A percentile compares a stretch with the other conserved stretches of the same genome.
phyloP scores from a whole-genome alignment of 2,113 vertebrate species.

The Grus americana region DNA sequence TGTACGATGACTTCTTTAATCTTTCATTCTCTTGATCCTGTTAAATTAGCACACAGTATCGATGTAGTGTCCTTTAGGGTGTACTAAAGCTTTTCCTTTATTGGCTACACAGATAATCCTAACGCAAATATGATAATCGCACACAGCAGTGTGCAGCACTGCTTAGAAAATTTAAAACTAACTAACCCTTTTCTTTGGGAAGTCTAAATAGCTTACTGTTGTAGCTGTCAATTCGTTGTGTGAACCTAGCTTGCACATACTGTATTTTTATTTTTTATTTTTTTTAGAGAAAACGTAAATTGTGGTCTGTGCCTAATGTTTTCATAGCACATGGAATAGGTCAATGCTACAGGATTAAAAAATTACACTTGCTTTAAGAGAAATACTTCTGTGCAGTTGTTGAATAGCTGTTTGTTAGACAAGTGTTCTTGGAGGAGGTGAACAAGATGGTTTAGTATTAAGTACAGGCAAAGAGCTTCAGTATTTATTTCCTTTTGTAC shows the following conservation, averaged over 20 bases:
- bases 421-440: slow-evolving; percentile 33
- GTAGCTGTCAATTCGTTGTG: slow-evolving; percentile 61
- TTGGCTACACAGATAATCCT: slow-evolving; percentile 36
- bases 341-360: slow-evolving; percentile 47
- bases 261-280: slow-evolving; percentile 23
- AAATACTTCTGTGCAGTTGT: slow-evolving; percentile 61
- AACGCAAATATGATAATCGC: background rate
- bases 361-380: slow-evolving; percentile 52
- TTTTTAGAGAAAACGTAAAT: slow-evolving; percentile 53
- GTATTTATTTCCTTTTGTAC: slow-evolving; percentile 63
- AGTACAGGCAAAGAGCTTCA: slow-evolving; percentile 28
- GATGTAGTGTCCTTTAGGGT: slow-evolving; percentile 4
- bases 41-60: background rate
- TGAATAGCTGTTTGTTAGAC: slow-evolving; percentile 61
- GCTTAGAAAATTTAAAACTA: background rate
- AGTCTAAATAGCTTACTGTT: slow-evolving; percentile 57
- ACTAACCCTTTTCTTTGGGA: slow-evolving; percentile 41
- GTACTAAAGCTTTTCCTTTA: slow-evolving; percentile 22
- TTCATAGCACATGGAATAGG: slow-evolving; percentile 61
- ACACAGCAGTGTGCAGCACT: background rate
- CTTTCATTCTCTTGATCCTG: background rate
- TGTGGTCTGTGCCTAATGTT: slow-evolving; percentile 79
- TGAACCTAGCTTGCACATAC: slow-evolving; percentile 65
- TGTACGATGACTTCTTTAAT: background rate
- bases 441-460: slow-evolving; percentile 20